These are phyloP conservation scores for Patiria miniata DNA, from an alignment of 35 echinoderm and acorn worm species.

Conservation along the genomic window DNA sequence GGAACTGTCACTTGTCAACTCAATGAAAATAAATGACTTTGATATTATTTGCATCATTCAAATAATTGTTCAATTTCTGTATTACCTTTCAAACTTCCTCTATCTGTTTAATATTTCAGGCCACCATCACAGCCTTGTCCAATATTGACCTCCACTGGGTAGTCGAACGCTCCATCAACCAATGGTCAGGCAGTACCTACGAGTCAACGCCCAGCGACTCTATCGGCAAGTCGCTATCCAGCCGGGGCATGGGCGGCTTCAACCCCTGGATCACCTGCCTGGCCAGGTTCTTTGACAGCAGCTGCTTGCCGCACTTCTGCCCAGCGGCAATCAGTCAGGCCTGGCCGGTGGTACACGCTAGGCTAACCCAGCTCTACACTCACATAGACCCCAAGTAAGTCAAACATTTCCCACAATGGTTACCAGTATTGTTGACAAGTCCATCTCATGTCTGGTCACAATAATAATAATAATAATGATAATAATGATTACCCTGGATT, in stretches of 20 bases:
- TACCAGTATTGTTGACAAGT: too few species aligned
- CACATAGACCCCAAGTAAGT: conserved; percentile 97
- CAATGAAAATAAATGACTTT: too few species aligned
- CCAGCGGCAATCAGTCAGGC: conserved; percentile 80
- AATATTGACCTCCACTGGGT: conserved; percentile 96
- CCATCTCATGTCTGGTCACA: too few species aligned
- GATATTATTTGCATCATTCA: too few species aligned
- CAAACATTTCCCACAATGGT: too few species aligned
- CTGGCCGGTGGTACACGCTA: conserved; percentile 87
- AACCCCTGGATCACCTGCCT: conserved; percentile 83
- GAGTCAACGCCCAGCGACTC: conserved; percentile 89
- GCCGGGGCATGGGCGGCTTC: conserved; percentile 84
- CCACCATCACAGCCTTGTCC: conserved; percentile 78
- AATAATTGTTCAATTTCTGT: too few species aligned
- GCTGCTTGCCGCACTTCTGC: conserved; percentile 87
- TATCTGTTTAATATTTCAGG: conserved; percentile 51
- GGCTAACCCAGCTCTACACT: conserved; percentile 82
- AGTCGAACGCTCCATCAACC: conserved; percentile 86
- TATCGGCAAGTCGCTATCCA: conserved; percentile 56
- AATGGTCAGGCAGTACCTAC: conserved; percentile 95
- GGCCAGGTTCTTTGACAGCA: conserved; percentile 82
- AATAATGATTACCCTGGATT: too few species aligned
- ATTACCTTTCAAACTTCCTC: background rate
- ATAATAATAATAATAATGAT: too few species aligned
- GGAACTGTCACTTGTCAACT: too few species aligned